Evolutionary conservation across 2,888 invertebrate species (phyloP).

Genomic region (Allolobophora icterica): DNA sequence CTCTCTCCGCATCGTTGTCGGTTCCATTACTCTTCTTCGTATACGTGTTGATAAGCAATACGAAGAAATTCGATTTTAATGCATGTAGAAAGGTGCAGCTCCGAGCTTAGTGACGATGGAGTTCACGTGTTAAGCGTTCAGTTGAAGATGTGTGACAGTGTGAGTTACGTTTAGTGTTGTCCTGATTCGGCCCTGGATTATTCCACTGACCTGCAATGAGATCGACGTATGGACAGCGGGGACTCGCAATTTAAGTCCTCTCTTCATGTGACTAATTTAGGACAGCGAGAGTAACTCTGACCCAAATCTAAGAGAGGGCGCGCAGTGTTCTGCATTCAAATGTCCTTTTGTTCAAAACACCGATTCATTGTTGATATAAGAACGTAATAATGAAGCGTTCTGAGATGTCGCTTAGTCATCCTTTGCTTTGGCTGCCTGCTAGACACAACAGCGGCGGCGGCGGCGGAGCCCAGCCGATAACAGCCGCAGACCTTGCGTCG

Average conservation of each 20-base stretch:
- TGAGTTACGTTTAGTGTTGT: not conserved
- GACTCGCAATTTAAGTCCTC: not conserved
- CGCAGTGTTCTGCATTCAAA: too few species aligned
- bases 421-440: not conserved
- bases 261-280: not conserved
- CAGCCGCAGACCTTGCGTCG: not conserved
- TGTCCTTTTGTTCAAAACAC: not conserved
- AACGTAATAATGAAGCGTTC: not conserved
- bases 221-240: not conserved
- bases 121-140: not conserved
- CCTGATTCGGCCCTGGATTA: not conserved
- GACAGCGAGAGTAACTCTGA: not conserved
- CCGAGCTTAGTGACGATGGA: too few species aligned
- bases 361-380: not conserved
- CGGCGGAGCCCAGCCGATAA: not conserved
- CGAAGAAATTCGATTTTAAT: too few species aligned
- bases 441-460: not conserved
- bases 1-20: too few species aligned
- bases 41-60: too few species aligned
- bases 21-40: too few species aligned
- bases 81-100: too few species aligned
- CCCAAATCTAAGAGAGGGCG: not conserved
- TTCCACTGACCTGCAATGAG: not conserved
- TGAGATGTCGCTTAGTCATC: slow-evolving; percentile 1
- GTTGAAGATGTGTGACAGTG: not conserved